These are phyloP conservation scores for Notoglanidium macrostoma DNA, from an alignment of 2,797 vertebrate species.

Conservation along the genomic window DNA sequence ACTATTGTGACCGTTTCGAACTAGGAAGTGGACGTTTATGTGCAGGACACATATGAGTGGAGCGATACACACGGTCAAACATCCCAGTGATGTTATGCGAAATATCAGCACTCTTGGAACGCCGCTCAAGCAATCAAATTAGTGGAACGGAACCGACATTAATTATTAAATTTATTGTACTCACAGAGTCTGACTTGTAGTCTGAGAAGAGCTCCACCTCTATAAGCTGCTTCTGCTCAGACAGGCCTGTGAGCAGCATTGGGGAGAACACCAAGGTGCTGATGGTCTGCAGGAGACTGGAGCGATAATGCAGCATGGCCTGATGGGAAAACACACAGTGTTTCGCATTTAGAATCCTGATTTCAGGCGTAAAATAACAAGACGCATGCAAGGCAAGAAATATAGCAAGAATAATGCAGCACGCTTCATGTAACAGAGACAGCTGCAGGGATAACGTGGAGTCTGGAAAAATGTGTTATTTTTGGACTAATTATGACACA, in stretches of 20 bases:
- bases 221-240: conserved; percentile 87
- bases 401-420: neutral
- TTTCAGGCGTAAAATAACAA: neutral
- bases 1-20: too few species aligned
- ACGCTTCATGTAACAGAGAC: neutral
- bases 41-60: too few species aligned
- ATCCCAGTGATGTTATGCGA: too few species aligned
- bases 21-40: too few species aligned
- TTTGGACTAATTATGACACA: neutral
- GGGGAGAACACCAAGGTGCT: conserved; percentile 82
- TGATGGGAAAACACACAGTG: conserved; percentile 49
- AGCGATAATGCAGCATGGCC: conserved; percentile 90
- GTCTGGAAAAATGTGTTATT: neutral
- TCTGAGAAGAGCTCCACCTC: conserved; percentile 85
- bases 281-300: conserved; percentile 80
- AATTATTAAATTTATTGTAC: conserved; percentile 40
- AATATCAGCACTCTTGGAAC: too few species aligned
- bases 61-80: too few species aligned
- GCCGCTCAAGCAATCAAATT: too few species aligned
- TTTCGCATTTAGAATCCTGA: neutral
- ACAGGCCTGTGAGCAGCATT: conserved; percentile 79
- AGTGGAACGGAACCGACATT: too few species aligned
- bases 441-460: neutral
- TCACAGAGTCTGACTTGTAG: conserved; percentile 82
- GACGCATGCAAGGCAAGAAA: neutral